Conservation (phyloP, 2,797 vertebrate species). For the Spinibarbus caldwelli region DNA sequence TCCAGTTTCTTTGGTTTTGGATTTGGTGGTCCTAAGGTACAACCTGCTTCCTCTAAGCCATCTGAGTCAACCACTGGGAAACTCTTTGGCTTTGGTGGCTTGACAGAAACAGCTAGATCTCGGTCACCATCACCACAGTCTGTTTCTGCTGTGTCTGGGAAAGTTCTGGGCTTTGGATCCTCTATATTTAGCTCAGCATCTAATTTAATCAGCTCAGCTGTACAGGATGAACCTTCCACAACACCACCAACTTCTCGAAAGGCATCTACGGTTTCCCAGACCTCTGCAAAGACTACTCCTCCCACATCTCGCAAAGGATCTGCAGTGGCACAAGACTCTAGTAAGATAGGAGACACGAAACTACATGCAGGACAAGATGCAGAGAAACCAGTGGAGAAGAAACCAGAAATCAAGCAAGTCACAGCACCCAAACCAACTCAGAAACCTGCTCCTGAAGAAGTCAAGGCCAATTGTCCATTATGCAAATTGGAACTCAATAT, state of each 20-base stretch:
- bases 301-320: constrained; percentile 50
- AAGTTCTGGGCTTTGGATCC: constrained; percentile 88
- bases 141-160: constrained; percentile 83
- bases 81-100: constrained; percentile 84
- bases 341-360: constrained; percentile 42
- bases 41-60: constrained; percentile 79
- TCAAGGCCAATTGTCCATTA: constrained; percentile 80
- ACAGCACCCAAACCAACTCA: constrained; percentile 62
- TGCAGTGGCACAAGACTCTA: constrained; percentile 19
- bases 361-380: constrained; percentile 45
- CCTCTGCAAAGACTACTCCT: constrained; percentile 71
- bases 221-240: constrained; percentile 74
- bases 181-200: constrained; percentile 89
- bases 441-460: constrained; percentile 49
- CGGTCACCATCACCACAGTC: constrained; percentile 83
- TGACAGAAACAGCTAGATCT: constrained; percentile 77
- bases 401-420: constrained; percentile 64
- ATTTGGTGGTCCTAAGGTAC: constrained; percentile 78
- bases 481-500: constrained; percentile 87
- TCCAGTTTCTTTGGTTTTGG: constrained; percentile 83
- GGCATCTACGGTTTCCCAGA: constrained; percentile 63
- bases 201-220: constrained; percentile 82
- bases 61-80: constrained; percentile 82
- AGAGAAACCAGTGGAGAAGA: constrained; percentile 67
- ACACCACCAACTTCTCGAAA: constrained; percentile 69